Conservation (phyloP, 2,113 vertebrate genomes). For the Colistium nudipinnis region DNA sequence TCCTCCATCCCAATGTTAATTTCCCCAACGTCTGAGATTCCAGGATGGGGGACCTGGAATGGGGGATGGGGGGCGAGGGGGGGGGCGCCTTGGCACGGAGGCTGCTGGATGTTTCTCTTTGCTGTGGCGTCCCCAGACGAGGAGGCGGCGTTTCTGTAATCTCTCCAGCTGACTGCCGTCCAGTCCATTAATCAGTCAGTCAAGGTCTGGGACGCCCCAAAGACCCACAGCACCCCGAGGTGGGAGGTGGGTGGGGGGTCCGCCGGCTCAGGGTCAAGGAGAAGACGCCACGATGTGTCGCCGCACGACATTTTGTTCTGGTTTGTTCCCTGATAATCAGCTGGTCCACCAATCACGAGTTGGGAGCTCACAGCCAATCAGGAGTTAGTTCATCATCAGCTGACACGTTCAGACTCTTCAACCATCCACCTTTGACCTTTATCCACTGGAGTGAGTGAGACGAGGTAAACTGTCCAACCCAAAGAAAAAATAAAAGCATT, state of each 20-base stretch:
- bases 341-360: constrained; percentile 34
- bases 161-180: constrained; percentile 78
- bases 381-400: not conserved
- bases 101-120: constrained; percentile 72
- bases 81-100: constrained; percentile 64
- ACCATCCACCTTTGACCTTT: no score
- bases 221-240: constrained; percentile 27
- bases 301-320: not conserved
- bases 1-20: constrained; percentile 75
- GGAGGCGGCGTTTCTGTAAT: constrained; percentile 72
- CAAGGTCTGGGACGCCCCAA: constrained; percentile 67
- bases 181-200: constrained; percentile 80
- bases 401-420: no score
- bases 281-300: constrained; percentile 25
- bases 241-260: constrained; percentile 24
- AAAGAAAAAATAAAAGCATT: no score
- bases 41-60: constrained; percentile 51
- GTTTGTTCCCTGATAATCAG: constrained; percentile 40
- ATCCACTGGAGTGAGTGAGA: no score
- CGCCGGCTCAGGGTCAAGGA: constrained; percentile 73
- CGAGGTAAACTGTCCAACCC: no score
- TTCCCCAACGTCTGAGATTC: constrained; percentile 81
- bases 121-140: constrained; percentile 58
- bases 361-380: constrained; percentile 27
- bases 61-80: constrained; percentile 38